A percentile compares a stretch with the other conserved stretches of the same genome.
These are phyloP conservation scores for Melanotaenia parkinsoni DNA, from an alignment of 2,797 vertebrate genomes.

Conservation along the genomic window DNA sequence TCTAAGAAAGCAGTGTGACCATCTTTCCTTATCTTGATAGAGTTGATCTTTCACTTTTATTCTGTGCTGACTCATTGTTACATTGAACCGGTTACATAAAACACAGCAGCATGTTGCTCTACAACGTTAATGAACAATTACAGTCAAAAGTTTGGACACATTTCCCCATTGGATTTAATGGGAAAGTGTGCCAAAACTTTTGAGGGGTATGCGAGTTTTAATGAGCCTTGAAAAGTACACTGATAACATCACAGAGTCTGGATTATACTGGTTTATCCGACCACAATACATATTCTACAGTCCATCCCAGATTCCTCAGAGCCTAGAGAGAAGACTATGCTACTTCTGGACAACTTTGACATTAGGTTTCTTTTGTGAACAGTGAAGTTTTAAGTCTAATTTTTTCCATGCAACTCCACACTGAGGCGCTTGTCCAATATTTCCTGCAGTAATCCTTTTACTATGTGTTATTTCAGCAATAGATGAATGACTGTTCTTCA, in stretches of 20 bases:
- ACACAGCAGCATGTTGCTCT: neutral
- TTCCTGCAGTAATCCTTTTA: neutral
- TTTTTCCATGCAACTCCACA: neutral
- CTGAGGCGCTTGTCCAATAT: neutral
- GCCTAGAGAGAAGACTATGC: neutral
- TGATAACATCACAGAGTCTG: too few species aligned
- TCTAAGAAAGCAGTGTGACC: neutral
- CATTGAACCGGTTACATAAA: conserved; percentile 8
- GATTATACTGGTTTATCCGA: too few species aligned
- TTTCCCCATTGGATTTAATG: too few species aligned
- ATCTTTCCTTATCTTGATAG: neutral
- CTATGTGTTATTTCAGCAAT: neutral
- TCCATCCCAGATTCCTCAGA: neutral
- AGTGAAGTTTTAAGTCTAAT: too few species aligned
- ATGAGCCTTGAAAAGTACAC: neutral
- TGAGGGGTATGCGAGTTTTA: neutral
- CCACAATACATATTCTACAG: too few species aligned
- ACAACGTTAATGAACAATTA: too few species aligned
- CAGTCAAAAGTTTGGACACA: too few species aligned
- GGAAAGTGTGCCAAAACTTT: too few species aligned
- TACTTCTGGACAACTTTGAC: neutral
- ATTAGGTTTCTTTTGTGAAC: neutral
- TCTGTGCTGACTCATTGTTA: neutral
- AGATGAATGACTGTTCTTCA: neutral
- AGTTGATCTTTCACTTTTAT: conserved; percentile 7